These are phyloP conservation scores for Petrocephalus zakoni DNA, from an alignment of 2,113 vertebrate species.

Conservation along the genomic window DNA sequence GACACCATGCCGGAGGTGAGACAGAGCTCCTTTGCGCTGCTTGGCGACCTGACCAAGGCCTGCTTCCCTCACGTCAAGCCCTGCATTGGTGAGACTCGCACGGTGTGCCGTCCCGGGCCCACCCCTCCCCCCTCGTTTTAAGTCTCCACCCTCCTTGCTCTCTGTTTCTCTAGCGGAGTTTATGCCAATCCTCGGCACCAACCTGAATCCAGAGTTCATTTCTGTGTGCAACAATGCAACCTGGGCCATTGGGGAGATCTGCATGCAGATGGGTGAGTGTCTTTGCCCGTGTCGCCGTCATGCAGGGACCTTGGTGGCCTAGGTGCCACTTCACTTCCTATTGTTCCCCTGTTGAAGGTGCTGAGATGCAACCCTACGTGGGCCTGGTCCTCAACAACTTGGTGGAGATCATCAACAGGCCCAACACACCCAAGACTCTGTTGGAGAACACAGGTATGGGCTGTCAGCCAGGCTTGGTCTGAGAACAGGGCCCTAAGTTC, in stretches of 20 bases:
- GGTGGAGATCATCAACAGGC: slow-evolving; percentile 91
- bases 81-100: slow-evolving; percentile 72
- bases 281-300: neutral
- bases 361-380: slow-evolving; percentile 93
- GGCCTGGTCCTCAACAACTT: slow-evolving; percentile 85
- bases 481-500: neutral
- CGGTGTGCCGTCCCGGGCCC: neutral
- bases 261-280: slow-evolving; percentile 91
- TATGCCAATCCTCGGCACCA: slow-evolving; percentile 95
- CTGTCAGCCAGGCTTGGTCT: neutral
- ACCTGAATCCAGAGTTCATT: slow-evolving; percentile 92
- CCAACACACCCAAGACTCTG: slow-evolving; percentile 91
- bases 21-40: slow-evolving; percentile 87
- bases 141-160: too few species aligned
- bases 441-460: slow-evolving; percentile 85
- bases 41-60: slow-evolving; percentile 90
- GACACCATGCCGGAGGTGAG: slow-evolving; percentile 94
- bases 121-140: neutral
- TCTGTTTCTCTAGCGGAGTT: slow-evolving; percentile 71
- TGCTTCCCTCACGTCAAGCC: slow-evolving; percentile 93
- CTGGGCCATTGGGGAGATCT: slow-evolving; percentile 96
- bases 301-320: neutral
- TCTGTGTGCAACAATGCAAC: slow-evolving; percentile 94
- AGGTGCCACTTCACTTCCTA: neutral
- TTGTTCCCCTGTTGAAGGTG: slow-evolving; percentile 56